These are phyloP conservation scores for Bufo bufo DNA, from an alignment of 2,113 vertebrate genomes.

Conservation along the genomic window DNA sequence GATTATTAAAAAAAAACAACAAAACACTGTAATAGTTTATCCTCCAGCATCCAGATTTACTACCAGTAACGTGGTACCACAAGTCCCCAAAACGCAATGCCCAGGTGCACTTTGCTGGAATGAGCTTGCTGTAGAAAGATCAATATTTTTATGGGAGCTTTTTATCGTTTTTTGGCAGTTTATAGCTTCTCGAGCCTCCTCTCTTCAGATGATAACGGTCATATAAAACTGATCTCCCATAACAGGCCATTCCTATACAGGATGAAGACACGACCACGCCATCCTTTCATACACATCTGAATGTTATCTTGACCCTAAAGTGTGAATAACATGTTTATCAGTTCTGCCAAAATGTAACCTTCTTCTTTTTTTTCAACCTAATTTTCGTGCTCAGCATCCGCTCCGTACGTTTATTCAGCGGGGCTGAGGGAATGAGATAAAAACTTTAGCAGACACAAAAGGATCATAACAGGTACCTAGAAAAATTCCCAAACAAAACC, in stretches of 20 bases:
- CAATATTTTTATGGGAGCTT: conserved; percentile 1
- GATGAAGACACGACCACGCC: conserved; percentile 32
- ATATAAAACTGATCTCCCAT: conserved; percentile 36
- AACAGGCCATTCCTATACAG: conserved; percentile 37
- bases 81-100: neutral
- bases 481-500: conserved; percentile 24
- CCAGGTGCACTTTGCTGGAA: neutral
- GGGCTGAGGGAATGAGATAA: conserved; percentile 51
- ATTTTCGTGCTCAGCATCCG: conserved; percentile 37
- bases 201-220: conserved; percentile 30
- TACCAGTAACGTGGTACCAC: neutral
- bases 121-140: conserved; percentile 7
- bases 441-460: conserved; percentile 21
- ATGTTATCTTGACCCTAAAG: conserved; percentile 51
- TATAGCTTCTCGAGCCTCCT: neutral
- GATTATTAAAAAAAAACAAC: neutral
- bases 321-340: conserved; percentile 52
- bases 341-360: conserved; percentile 4
- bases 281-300: conserved; percentile 51
- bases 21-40: neutral
- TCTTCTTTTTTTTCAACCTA: conserved; percentile 35
- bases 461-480: conserved; percentile 40
- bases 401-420: conserved; percentile 38
- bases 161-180: neutral
- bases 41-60: neutral